Evolutionary conservation across 2,113 vertebrate genomes (phyloP).

Genomic region (Eurystomus gularis): DNA sequence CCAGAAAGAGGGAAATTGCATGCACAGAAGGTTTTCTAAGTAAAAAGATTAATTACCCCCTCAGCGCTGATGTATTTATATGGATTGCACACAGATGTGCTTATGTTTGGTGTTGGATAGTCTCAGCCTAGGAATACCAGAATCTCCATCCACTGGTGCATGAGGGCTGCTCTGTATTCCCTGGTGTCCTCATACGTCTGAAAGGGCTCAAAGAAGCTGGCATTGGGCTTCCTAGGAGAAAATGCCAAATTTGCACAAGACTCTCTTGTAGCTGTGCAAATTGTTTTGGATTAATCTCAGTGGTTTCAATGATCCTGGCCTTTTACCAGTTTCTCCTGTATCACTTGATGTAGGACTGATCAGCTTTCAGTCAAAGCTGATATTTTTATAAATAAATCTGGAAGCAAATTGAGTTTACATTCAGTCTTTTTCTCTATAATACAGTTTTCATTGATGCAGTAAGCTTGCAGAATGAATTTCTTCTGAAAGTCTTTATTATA

Average conservation of each 20-base stretch:
- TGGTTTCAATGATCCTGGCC: background rate
- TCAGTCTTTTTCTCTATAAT: conserved; percentile 43
- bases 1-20: background rate
- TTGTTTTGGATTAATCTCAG: background rate
- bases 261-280: background rate
- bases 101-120: background rate
- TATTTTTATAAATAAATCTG: conserved; percentile 54
- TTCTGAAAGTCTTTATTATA: conserved; percentile 6
- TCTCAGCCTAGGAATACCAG: background rate
- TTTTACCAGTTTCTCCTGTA: background rate
- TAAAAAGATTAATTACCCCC: background rate
- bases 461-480: conserved; percentile 22
- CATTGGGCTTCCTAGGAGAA: background rate
- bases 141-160: background rate
- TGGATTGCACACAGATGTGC: background rate
- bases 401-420: conserved; percentile 26
- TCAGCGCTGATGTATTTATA: background rate
- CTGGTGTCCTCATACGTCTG: rapidly evolving
- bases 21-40: background rate
- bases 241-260: background rate
- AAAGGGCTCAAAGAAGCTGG: background rate
- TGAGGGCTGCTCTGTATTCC: background rate
- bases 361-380: conserved; percentile 20
- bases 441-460: conserved; percentile 54
- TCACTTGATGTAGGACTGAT: conserved; percentile 12